A percentile compares a stretch with the other conserved stretches of the same genome.
These are phyloP conservation scores for Spilosoma lubricipeda DNA, from an alignment of 2,888 invertebrate species.

Conservation along the genomic window DNA sequence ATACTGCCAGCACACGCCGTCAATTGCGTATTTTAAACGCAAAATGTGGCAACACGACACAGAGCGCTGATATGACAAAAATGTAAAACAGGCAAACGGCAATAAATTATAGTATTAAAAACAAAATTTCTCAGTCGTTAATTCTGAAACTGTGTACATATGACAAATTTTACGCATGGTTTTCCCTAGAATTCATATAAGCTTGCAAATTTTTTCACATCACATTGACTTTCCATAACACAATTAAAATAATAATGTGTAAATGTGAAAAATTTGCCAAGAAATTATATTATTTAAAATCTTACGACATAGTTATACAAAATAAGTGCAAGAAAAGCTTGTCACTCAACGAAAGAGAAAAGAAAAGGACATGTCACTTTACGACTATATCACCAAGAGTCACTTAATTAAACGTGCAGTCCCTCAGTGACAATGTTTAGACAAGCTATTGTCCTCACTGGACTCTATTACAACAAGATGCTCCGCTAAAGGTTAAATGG, in stretches of 20 bases:
- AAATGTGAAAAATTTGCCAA: background rate
- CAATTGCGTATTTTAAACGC: constrained; percentile 3
- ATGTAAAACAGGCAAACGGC: constrained; percentile 2
- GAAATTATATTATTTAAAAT: background rate
- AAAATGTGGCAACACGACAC: background rate
- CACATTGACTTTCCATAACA: no score
- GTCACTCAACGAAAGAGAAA: background rate
- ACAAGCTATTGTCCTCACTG: background rate
- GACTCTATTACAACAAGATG: constrained; percentile 9
- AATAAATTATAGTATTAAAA: background rate
- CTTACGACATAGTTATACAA: background rate
- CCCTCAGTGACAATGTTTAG: constrained; percentile 4
- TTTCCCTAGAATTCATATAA: background rate
- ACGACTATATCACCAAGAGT: background rate
- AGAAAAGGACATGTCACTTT: background rate
- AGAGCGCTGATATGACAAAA: background rate
- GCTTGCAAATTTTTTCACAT: no score
- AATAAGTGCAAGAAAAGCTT: background rate
- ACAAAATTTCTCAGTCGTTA: background rate
- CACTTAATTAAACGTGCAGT: constrained; percentile 6
- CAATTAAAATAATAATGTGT: no score
- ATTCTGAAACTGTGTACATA: background rate
- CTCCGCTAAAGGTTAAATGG: background rate
- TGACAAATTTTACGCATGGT: no score
- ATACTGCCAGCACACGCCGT: background rate